Conservation (phyloP, 1,140 invertebrate species). For the Drosophila lini region DNA sequence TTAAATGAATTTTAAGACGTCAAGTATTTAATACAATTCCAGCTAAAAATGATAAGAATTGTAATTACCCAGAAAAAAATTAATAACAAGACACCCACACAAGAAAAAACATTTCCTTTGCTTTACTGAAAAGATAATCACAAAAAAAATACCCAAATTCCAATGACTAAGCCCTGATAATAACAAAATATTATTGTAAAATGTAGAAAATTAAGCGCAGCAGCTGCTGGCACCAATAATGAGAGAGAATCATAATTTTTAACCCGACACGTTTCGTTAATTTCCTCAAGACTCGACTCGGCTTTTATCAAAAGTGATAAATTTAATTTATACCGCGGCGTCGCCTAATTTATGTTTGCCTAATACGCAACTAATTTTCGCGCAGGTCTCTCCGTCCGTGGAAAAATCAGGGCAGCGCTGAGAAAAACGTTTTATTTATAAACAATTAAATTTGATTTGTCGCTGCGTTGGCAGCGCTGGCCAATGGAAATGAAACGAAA, state of each 20-base stretch:
- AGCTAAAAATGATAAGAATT: constrained; percentile 8
- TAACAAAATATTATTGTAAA: constrained; percentile 1
- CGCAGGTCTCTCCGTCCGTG: constrained; percentile 37
- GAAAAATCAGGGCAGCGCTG: constrained; percentile 24
- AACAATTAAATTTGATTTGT: constrained; percentile 83
- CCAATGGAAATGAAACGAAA: constrained; percentile 38
- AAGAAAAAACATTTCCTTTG: not conserved
- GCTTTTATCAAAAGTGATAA: constrained; percentile 73
- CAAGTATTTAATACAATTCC: not conserved
- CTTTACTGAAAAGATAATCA: constrained; percentile 9
- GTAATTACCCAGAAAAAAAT: not conserved
- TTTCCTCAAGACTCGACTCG: constrained; percentile 29
- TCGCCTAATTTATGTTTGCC: constrained; percentile 76
- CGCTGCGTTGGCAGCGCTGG: constrained; percentile 52
- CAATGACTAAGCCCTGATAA: constrained; percentile 3
- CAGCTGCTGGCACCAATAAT: constrained; percentile 1
- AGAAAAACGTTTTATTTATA: constrained; percentile 83
- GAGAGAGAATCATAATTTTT: constrained; percentile 28
- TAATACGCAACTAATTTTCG: constrained; percentile 77
- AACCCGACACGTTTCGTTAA: constrained; percentile 53
- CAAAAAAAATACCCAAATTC: not conserved
- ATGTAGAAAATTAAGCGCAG: not conserved
- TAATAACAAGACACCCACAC: not conserved
- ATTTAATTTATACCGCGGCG: constrained; percentile 70
- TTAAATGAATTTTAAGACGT: not conserved